Base-by-base conservation (phyloP, 2,113 vertebrate species). In the Dicrurus megarhynchus region DNA sequence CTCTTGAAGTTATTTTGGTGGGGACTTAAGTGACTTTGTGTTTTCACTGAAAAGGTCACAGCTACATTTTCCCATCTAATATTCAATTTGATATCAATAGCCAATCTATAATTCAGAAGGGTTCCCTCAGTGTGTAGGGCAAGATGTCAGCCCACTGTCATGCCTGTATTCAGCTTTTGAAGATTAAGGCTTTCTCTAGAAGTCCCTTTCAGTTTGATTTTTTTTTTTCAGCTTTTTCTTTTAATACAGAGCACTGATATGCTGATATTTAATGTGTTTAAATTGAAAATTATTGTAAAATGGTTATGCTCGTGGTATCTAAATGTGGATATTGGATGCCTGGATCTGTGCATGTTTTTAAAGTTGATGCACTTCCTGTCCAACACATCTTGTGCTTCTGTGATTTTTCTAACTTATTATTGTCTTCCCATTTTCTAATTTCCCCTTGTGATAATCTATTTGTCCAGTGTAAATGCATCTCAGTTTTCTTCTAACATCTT, bases 271-370 rank as follows among this genome's bases (percentile, higher is more conserved):
- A 46, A 53, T 41, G 33, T 9, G 3, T 13, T 59, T 81, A 67
- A 67, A 30, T 50, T 75, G 18, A 32, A 87, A 93, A 75, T 41
- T 32, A 28, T 19, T 52, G 16, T 39, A n/a, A 76, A 77, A 63
- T 55, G 1, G 0, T 55, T 70, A 74, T 1, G 1, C 47, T 78
- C 0, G 1, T 44, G 16, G 1, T 9, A 8, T 71, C 24, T 63
- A 63, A 87, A 61, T 67, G 35, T 1, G 1, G 9, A 10, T 80
- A 24, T 56, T 61, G 22, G 8, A 33, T 80, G 24, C 23, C 83
- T 50, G 18, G 26, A 64, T 81, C 39, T 74, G 16, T 63, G 22
- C 19, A 16, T 56, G 5, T 44, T 93, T 87, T 39, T 69, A 64
- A 15, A 89, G 19, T 9, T 68, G 64, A 60, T 56, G 4, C 5